Percentiles rank a stretch among this genome's conserved stretches.
Conservation (phyloP, 2,888 invertebrate genomes). For the Spisula subtruncata region DNA sequence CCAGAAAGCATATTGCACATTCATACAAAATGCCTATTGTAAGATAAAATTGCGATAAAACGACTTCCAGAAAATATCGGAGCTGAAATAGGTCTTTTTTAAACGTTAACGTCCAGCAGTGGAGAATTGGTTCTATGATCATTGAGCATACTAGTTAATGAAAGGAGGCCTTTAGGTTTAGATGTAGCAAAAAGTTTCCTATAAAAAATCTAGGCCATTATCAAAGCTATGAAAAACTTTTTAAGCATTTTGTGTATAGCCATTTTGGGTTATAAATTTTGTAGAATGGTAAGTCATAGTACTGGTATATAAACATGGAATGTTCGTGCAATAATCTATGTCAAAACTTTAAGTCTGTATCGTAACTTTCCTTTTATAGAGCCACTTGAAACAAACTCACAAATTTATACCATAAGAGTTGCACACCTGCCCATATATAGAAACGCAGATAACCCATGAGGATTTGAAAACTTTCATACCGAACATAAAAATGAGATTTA, state of each 20-base stretch:
- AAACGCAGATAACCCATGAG: neutral
- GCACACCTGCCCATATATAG: neutral
- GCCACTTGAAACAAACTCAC: neutral
- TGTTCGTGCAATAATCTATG: neutral
- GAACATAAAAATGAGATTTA: conserved; percentile 7
- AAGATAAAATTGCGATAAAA: neutral
- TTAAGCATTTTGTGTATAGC: neutral
- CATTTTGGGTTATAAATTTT: neutral
- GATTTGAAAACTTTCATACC: neutral
- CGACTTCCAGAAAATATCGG: neutral
- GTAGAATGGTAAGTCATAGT: neutral
- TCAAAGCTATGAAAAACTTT: neutral
- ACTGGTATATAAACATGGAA: neutral
- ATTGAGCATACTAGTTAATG: neutral
- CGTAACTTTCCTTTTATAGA: neutral
- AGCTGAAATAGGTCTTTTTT: neutral
- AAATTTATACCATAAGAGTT: neutral
- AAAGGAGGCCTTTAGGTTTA: neutral
- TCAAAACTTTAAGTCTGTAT: neutral
- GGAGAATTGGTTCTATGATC: neutral
- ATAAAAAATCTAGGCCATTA: neutral
- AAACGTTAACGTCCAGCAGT: neutral
- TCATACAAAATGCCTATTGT: conserved; percentile 6
- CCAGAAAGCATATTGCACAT: conserved; percentile 29
- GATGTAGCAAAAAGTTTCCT: neutral